A percentile compares a stretch with the other conserved stretches of the same genome.
These are phyloP conservation scores for Leptobrachium ailaonicum DNA, from an alignment of 2,113 vertebrate genomes.

Conservation along the genomic window DNA sequence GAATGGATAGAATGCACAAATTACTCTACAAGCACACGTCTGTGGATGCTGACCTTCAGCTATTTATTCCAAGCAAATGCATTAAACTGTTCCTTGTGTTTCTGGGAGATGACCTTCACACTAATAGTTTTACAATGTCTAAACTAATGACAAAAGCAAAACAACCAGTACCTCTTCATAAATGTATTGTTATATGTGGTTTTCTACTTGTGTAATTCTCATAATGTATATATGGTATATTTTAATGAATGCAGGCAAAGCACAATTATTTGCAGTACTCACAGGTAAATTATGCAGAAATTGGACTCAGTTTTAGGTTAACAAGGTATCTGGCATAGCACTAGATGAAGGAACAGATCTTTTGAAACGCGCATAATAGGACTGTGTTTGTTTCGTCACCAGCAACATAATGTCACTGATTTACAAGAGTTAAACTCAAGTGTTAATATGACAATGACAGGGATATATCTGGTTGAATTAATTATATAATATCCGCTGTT, in stretches of 20 bases:
- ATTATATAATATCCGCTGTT: conserved; percentile 79
- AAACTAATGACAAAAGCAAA: too few relatives aligned
- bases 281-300: conserved; percentile 66
- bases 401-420: conserved; percentile 75
- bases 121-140: too few relatives aligned
- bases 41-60: too few relatives aligned
- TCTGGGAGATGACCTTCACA: too few relatives aligned
- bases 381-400: conserved; percentile 73
- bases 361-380: conserved; percentile 68
- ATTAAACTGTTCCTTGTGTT: too few relatives aligned
- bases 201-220: too few relatives aligned
- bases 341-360: conserved; percentile 59
- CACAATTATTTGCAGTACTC: conserved; percentile 45
- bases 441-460: conserved; percentile 83
- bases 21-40: too few relatives aligned
- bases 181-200: too few relatives aligned
- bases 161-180: too few relatives aligned
- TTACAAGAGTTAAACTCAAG: conserved; percentile 82
- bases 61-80: too few relatives aligned
- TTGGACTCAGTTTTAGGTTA: conserved; percentile 65
- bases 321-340: conserved; percentile 54
- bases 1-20: too few relatives aligned
- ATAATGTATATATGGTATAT: too few relatives aligned
- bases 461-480: conserved; percentile 76
- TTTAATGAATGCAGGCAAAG: background rate